Evolutionary conservation across 2,888 invertebrate species (phyloP), one percentile per base, ranked within the genome.

Genomic region (Dynastes maya): DNA sequence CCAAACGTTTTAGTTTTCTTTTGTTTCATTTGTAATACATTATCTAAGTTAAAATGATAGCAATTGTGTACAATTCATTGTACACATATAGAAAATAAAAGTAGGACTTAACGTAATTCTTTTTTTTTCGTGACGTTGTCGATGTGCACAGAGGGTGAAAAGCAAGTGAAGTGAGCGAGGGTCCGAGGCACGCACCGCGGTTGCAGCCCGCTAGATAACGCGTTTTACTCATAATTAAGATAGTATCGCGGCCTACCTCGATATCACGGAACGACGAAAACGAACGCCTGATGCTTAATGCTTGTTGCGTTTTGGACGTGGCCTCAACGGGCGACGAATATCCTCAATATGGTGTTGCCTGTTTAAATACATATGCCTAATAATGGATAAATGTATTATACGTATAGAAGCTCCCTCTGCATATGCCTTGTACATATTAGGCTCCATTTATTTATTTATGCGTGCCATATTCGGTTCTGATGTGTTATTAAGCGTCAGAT

Each of bases 141-240:
- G 63, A 63, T 49, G 67, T 22, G 45, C 5, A 64, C 11, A 64
- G 32, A 49, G 79, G 79, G 72, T 72, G 51, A 71, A 79, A 85
- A 84, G 84, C 84, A 85, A 85, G 84, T 84, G 84, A 85, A 85
- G 84, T 84, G 84, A 85, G 83, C 84, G 84, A 85, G 85, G 84
- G 85, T 86, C 85, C 29, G 29, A 84, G 85, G 83, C 87, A 87
- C 87, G 87, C 87, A 88, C 86, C 86, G 85, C 85, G 85, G 85
- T 86, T 85, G 85, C 86, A 87, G 87, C 85, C 84, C 86, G 87
- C 86, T 85, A 88, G 88, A 88, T 88, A 88, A 88, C 88, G 88
- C 88, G 87, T 88, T 88, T 89, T 88, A 88, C 88, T 88, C 88
- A 88, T 88, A 88, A 88, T 89, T 89, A 88, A 89, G 88, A 89